Base-by-base conservation (phyloP, 2,797 vertebrate genomes). In the Podarcis siculus region DNA sequence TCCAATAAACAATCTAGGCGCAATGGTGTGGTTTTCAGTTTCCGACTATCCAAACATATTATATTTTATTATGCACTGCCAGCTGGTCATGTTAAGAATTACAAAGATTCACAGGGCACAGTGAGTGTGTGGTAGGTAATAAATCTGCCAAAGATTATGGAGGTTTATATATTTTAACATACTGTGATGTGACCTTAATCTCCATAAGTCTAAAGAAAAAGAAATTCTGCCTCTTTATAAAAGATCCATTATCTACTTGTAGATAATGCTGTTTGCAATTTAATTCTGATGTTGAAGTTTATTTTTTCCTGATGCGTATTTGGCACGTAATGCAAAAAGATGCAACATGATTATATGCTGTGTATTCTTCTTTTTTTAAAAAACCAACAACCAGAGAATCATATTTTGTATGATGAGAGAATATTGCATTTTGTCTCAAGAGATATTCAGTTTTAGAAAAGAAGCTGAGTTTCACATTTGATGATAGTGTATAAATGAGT, bases 81-180 rank as follows among this genome's bases (percentile, higher is more conserved):
- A 95, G 89, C 86, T 95, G 85, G 90, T 95, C 89, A 72, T 90
- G 49, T 86, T 94, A 92, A 95, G 93, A 87, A 81, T 72, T 90
- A 88, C 45, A 89, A 89, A 95, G 85, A 93, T 94, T 95, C 93
- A 81, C 75, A 87, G 32, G 81, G 35, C 90, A 78, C 76, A 95
- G 67, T 88, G 67, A 91, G 78, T 94, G 87, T 94, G 81, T 84
- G 90, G 84, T 94, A 95, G 93, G 91, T 92, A 94, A 89, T 93
- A 95, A 95, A 92, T 94, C 94, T 95, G 84, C 88, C 92, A 94
- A 94, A 95, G 83, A 93, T 95, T 93, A 93, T 92, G 6, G 72
- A 91, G 32, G 55, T 92, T 95, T 95, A 92, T 95, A 87, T 89
- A 90, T 94, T 94, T 94, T 95, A 94, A 89, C 89, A 91, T 93